These are phyloP conservation scores for Heterotis niloticus DNA, from an alignment of 2,113 vertebrate genomes.

Conservation along the genomic window DNA sequence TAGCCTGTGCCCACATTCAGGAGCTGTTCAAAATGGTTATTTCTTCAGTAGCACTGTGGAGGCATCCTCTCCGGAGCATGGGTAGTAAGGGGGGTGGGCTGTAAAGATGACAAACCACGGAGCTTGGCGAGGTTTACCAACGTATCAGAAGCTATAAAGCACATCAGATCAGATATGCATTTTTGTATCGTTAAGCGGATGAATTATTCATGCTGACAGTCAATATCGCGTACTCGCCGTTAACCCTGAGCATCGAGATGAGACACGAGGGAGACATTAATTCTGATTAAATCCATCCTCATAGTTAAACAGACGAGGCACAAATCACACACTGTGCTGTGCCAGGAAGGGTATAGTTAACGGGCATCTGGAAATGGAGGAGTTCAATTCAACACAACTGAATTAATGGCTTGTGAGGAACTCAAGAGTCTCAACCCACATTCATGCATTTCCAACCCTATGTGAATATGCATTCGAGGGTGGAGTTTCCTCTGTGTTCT, in stretches of 20 bases:
- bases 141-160: slow-evolving; percentile 12
- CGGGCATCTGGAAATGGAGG: slow-evolving; percentile 8
- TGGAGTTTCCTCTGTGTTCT: background rate
- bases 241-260: slow-evolving; percentile 16
- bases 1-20: background rate
- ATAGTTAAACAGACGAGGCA: slow-evolving; percentile 8
- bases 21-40: background rate
- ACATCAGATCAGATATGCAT: slow-evolving; percentile 16
- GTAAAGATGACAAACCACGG: background rate
- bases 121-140: slow-evolving; percentile 1
- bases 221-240: background rate
- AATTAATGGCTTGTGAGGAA: slow-evolving; percentile 10
- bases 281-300: slow-evolving; percentile 26
- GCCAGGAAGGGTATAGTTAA: slow-evolving; percentile 20
- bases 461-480: background rate
- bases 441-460: too few relatives aligned
- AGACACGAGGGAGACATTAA: slow-evolving; percentile 1
- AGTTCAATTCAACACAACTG: too few relatives aligned
- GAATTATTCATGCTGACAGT: slow-evolving; percentile 17
- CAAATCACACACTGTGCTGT: slow-evolving; percentile 20
- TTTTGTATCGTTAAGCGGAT: background rate
- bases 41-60: background rate
- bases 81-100: background rate
- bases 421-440: background rate
- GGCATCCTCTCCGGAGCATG: background rate